Evolutionary conservation across 2,113 vertebrate genomes (phyloP).

Genomic region (Balaeniceps rex): DNA sequence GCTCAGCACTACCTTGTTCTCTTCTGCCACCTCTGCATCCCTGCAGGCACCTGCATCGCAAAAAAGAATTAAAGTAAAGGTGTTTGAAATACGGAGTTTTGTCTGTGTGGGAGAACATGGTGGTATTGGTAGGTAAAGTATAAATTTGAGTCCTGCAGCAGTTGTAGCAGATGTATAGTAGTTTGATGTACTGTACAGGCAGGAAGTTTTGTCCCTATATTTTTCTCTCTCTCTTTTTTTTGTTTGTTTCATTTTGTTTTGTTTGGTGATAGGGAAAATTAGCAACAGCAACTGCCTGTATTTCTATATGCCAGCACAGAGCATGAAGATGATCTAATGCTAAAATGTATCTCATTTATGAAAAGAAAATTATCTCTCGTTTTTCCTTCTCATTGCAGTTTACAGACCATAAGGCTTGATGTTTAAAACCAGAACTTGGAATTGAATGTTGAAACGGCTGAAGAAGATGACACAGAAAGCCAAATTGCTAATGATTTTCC

Average conservation of each 20-base stretch:
- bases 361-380: not conserved
- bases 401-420: not conserved
- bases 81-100: not conserved
- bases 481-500: not conserved
- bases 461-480: not conserved
- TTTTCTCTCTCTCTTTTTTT: no score
- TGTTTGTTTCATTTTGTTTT: not conserved
- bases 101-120: not conserved
- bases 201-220: not conserved
- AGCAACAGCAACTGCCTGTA: not conserved
- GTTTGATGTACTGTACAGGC: not conserved
- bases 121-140: not conserved
- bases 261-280: not conserved
- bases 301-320: not conserved
- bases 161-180: not conserved
- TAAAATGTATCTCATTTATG: not conserved
- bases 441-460: not conserved
- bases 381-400: slow-evolving; percentile 41
- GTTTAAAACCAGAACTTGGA: not conserved
- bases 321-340: not conserved
- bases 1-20: not conserved
- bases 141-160: not conserved
- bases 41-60: not conserved
- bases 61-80: not conserved
- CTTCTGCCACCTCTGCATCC: not conserved